phyloP scores from a whole-genome alignment of 2,797 vertebrate genomes.

The Zenarchopterus dispar region DNA sequence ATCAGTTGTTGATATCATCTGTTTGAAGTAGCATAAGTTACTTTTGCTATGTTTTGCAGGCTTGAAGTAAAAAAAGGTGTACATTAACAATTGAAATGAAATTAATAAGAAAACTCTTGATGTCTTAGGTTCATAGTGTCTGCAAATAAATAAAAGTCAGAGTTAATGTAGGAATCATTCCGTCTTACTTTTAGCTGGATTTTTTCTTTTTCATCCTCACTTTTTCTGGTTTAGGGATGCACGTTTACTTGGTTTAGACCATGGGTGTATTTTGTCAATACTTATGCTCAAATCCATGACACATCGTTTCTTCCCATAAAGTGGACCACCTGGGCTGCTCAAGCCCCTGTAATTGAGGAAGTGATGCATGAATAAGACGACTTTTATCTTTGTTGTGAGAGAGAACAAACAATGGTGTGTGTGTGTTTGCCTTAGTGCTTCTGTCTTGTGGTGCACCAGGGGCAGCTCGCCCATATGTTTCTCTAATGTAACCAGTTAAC shows the following conservation, averaged over 20 bases:
- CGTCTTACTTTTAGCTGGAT: too few species aligned
- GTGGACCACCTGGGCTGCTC: conserved; percentile 43
- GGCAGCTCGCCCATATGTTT: conserved; percentile 11
- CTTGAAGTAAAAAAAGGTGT: too few species aligned
- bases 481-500: conserved; percentile 42
- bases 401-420: conserved; percentile 14
- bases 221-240: background rate
- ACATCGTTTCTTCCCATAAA: conserved; percentile 8
- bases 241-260: conserved; percentile 14
- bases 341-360: conserved; percentile 29
- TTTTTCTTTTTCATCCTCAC: too few species aligned
- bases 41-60: too few species aligned
- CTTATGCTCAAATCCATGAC: conserved; percentile 12
- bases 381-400: conserved; percentile 30
- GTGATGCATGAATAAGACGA: conserved; percentile 29
- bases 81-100: too few species aligned
- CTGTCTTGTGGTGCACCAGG: background rate
- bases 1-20: too few species aligned
- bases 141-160: too few species aligned
- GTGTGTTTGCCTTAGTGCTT: conserved; percentile 10
- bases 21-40: too few species aligned
- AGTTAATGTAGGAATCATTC: too few species aligned
- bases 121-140: too few species aligned
- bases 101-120: too few species aligned
- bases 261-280: conserved; percentile 9